Evolutionary conservation across 2,888 invertebrate genomes (phyloP).

Genomic region (Pycnomerus fuliginosus): DNA sequence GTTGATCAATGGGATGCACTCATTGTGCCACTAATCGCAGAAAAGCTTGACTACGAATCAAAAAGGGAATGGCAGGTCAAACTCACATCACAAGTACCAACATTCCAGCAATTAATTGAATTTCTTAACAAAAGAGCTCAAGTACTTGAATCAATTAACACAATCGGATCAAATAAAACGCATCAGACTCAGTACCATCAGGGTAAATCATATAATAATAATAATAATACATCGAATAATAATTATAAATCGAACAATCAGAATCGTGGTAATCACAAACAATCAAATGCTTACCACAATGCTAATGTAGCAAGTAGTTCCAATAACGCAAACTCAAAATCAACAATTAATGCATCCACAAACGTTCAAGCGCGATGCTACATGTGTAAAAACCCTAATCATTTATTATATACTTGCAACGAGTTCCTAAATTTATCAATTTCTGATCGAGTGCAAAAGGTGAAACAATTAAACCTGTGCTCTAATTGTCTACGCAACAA

Average conservation of each 20-base stretch:
- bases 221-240: no score
- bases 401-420: background rate
- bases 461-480: background rate
- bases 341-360: no score
- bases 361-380: no score
- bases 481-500: background rate
- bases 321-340: no score
- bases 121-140: conserved; percentile 1
- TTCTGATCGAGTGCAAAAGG: background rate
- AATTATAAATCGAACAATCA: no score
- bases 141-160: conserved; percentile 5
- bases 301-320: no score
- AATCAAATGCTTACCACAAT: no score
- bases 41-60: conserved; percentile 3
- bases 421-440: background rate
- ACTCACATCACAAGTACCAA: background rate
- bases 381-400: conserved; percentile 1
- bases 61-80: conserved; percentile 4
- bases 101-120: background rate
- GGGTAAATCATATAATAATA: no score
- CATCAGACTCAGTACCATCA: no score
- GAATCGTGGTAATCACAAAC: no score
- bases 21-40: conserved; percentile 2
- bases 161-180: no score
- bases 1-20: conserved; percentile 3